phyloP scores from a whole-genome alignment of 2,797 vertebrate genomes.

The Darevskia nairensis region DNA sequence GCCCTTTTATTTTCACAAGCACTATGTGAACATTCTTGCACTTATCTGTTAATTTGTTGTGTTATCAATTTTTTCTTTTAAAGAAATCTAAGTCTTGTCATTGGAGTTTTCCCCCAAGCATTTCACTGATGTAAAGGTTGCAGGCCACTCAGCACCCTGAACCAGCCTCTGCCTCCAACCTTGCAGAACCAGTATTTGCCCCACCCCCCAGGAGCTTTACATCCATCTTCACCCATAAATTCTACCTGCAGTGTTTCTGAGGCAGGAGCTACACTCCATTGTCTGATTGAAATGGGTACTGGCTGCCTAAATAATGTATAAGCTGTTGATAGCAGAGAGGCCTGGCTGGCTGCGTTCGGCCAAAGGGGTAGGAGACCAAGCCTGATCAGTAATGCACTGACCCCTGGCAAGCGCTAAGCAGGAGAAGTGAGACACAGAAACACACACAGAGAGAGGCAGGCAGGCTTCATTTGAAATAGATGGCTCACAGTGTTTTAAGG shows the following conservation, averaged over 20 bases:
- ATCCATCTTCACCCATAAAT: not conserved
- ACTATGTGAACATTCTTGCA: not conserved
- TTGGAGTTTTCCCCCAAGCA: not conserved
- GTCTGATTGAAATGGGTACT: not conserved
- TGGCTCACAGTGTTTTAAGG: not conserved
- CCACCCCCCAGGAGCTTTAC: not conserved
- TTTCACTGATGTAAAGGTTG: not conserved
- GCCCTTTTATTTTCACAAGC: not conserved
- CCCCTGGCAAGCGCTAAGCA: not conserved
- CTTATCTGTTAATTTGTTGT: not conserved
- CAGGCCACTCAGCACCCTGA: no score
- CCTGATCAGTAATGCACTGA: not conserved
- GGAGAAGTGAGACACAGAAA: not conserved
- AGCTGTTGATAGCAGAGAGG: not conserved
- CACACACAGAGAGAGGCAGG: not conserved
- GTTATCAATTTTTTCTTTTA: no score
- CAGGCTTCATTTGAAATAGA: not conserved
- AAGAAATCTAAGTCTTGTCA: no score
- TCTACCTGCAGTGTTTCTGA: not conserved
- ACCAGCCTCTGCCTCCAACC: not conserved
- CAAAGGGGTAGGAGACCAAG: not conserved
- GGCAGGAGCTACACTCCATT: not conserved
- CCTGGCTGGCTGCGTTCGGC: not conserved
- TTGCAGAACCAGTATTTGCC: not conserved
- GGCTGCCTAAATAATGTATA: not conserved